Percentiles rank a stretch among this genome's conserved stretches.
Conservation (phyloP, 2,888 invertebrate species). For the Phortica okadai region DNA sequence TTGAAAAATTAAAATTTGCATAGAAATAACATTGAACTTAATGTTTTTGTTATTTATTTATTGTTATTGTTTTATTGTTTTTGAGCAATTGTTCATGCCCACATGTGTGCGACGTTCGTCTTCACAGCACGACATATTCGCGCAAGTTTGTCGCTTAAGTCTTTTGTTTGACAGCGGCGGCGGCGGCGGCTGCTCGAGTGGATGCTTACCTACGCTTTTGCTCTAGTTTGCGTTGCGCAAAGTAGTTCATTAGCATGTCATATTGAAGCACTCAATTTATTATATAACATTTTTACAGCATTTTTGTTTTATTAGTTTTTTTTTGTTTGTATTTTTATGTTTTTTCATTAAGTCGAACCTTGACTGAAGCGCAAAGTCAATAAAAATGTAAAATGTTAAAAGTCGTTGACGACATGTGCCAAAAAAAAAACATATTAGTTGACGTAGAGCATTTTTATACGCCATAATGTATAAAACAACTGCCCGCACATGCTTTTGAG, state of each 20-base stretch:
- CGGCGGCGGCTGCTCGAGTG: neutral
- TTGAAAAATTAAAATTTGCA: slow-evolving; percentile 4
- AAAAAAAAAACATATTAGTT: slow-evolving; percentile 12
- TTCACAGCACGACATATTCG: neutral
- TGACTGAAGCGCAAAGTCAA: slow-evolving; percentile 29
- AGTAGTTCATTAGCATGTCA: slow-evolving; percentile 25
- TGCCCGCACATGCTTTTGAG: slow-evolving; percentile 14
- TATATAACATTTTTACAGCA: neutral
- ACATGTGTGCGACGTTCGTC: neutral
- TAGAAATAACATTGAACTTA: neutral
- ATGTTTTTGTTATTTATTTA: neutral
- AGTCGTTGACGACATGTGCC: neutral
- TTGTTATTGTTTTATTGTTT: neutral
- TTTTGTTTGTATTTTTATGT: slow-evolving; percentile 3
- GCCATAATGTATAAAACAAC: neutral
- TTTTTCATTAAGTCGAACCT: slow-evolving; percentile 16
- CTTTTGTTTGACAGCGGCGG: slow-evolving; percentile 8
- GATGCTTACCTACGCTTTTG: slow-evolving; percentile 25
- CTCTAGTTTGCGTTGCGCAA: slow-evolving; percentile 7
- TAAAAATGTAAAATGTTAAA: slow-evolving; percentile 10
- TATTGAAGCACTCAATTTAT: slow-evolving; percentile 14
- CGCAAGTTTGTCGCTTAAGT: slow-evolving; percentile 34
- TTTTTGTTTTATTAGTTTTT: neutral
- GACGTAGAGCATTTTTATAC: slow-evolving; percentile 1
- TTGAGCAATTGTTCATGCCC: neutral